Percentiles rank a stretch among this genome's conserved stretches.
Conservation (phyloP, 2,888 invertebrate species). For the Drosophila prolongata region DNA sequence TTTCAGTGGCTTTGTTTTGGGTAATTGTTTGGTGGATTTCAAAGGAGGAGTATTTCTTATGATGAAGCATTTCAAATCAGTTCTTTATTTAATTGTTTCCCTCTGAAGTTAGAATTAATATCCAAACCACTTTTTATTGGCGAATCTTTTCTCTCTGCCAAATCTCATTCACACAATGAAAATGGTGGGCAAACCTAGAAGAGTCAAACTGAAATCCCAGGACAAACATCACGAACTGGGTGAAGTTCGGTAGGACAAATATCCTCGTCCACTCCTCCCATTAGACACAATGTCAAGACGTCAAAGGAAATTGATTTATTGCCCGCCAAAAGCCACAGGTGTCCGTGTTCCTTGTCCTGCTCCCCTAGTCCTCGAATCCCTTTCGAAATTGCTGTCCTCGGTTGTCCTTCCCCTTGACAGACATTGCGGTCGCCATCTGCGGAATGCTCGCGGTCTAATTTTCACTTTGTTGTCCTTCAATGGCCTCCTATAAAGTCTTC, state of each 20-base stretch:
- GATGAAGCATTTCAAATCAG: slow-evolving; percentile 4
- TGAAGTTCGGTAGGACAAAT: slow-evolving; percentile 11
- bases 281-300: slow-evolving; percentile 65
- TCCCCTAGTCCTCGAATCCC: slow-evolving; percentile 13
- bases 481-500: slow-evolving; percentile 42
- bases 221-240: slow-evolving; percentile 36
- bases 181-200: slow-evolving; percentile 21
- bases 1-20: slow-evolving; percentile 9
- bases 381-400: slow-evolving; percentile 27
- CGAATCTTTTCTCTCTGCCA: not conserved
- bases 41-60: not conserved
- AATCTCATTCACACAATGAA: slow-evolving; percentile 17
- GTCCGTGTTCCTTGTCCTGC: slow-evolving; percentile 50
- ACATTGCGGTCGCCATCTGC: slow-evolving; percentile 64
- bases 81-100: not conserved
- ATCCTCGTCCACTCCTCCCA: slow-evolving; percentile 33
- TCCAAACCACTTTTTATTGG: not conserved
- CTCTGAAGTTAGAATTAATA: not conserved
- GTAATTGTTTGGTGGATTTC: slow-evolving; percentile 5
- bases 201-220: slow-evolving; percentile 21
- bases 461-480: slow-evolving; percentile 54
- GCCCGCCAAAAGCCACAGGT: slow-evolving; percentile 68
- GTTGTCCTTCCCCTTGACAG: slow-evolving; percentile 61
- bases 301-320: slow-evolving; percentile 66
- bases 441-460: slow-evolving; percentile 60